These are phyloP conservation scores for Cettia cetti DNA, from an alignment of 2,113 vertebrate species.

Conservation along the genomic window DNA sequence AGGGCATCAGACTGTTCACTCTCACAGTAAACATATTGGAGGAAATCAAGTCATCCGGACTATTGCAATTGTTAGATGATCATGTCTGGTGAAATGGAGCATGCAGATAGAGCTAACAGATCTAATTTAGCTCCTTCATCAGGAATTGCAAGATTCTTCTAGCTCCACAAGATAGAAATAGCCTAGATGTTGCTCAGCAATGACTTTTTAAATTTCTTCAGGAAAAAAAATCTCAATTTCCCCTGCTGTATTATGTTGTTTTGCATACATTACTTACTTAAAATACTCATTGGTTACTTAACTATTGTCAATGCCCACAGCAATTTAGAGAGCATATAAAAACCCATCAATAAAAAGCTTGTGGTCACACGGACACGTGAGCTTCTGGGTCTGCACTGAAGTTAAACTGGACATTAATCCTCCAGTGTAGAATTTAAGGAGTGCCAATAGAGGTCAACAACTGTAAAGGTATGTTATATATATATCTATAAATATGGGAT, in stretches of 20 bases:
- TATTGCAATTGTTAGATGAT: not conserved
- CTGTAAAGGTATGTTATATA: not conserved
- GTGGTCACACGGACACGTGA: not conserved
- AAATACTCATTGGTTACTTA: not conserved
- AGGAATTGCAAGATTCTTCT: not conserved
- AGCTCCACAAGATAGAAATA: not conserved
- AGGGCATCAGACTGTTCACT: not conserved
- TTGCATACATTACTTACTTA: not conserved
- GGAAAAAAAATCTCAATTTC: not conserved
- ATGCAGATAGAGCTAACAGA: not conserved
- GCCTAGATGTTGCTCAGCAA: not conserved
- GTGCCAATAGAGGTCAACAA: not conserved
- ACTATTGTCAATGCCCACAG: not conserved
- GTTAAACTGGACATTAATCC: not conserved
- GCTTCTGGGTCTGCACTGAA: not conserved
- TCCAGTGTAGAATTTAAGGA: not conserved
- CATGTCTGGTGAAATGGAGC: not conserved
- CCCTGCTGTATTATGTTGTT: not conserved
- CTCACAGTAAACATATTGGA: not conserved
- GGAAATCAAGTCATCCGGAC: not conserved
- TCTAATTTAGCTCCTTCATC: not conserved
- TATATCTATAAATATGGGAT: not conserved
- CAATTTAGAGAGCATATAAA: not conserved
- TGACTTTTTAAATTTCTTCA: not conserved
- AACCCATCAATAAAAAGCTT: not conserved